Evolutionary conservation across 2,797 vertebrate genomes (phyloP).

Genomic region (Meriones psammophilus): DNA sequence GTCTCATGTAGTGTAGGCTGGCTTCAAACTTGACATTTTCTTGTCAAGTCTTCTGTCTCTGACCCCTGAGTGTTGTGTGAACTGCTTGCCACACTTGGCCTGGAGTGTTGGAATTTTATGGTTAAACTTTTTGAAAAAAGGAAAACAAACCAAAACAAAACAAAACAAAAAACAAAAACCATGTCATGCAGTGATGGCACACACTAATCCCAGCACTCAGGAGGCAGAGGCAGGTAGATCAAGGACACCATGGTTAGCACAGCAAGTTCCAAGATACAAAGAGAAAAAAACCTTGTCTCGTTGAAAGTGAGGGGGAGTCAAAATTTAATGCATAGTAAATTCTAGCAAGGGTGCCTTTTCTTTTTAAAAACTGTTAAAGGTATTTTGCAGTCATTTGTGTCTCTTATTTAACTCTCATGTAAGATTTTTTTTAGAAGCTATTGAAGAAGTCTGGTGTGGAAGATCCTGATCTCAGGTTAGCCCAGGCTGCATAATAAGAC

Average conservation of each 20-base stretch:
- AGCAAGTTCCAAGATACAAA: neutral
- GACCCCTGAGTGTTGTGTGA: neutral
- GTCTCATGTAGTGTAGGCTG: neutral
- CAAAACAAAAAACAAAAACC: neutral
- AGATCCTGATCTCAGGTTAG: neutral
- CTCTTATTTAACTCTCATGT: neutral
- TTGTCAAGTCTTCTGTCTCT: neutral
- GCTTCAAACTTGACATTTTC: neutral
- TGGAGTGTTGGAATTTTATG: neutral
- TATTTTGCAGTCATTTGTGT: neutral
- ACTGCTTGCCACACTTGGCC: neutral
- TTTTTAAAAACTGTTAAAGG: neutral
- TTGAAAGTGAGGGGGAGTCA: neutral
- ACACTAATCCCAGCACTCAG: neutral
- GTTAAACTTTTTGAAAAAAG: neutral
- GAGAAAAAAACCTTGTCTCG: neutral
- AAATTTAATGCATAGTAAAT: neutral
- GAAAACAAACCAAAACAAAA: neutral
- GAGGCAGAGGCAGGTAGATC: neutral
- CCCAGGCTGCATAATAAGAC: neutral
- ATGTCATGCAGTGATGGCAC: neutral
- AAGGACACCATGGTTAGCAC: neutral
- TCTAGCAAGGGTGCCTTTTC: constrained; percentile 8
- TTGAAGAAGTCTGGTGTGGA: neutral
- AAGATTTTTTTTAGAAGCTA: neutral